Percentiles rank a stretch among this genome's conserved stretches.
Evolutionary conservation across 2,113 vertebrate species (phyloP).

Genomic region (Podarcis cretensis): DNA sequence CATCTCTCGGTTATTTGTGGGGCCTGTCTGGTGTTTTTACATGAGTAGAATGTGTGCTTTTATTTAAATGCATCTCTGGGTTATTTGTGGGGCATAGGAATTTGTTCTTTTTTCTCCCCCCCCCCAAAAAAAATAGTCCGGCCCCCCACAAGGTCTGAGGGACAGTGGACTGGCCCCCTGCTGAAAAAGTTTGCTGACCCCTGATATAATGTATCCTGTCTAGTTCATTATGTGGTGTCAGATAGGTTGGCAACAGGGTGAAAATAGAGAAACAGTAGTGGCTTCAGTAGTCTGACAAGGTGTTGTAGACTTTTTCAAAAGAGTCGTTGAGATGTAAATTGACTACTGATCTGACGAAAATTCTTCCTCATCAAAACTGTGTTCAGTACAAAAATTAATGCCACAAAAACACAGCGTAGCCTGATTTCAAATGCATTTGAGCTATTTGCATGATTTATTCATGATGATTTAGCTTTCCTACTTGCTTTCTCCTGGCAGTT

Average conservation of each 20-base stretch:
- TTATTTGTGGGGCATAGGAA: too few relatives aligned
- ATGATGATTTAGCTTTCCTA: slow-evolving; percentile 16
- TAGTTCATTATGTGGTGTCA: not conserved
- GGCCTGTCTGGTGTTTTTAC: too few relatives aligned
- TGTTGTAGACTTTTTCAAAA: not conserved
- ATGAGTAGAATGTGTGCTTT: too few relatives aligned
- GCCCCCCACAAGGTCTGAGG: too few relatives aligned
- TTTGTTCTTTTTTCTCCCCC: too few relatives aligned
- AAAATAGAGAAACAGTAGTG: not conserved
- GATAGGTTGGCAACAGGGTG: too few relatives aligned
- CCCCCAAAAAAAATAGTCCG: too few relatives aligned
- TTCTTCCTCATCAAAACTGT: not conserved
- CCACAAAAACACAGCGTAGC: not conserved
- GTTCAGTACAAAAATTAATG: not conserved
- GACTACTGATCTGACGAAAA: not conserved
- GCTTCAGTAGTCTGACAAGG: not conserved
- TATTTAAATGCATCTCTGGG: too few relatives aligned
- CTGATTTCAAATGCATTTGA: not conserved
- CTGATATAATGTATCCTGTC: not conserved
- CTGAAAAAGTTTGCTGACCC: too few relatives aligned
- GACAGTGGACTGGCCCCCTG: too few relatives aligned
- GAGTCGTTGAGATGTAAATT: not conserved
- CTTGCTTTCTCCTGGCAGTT: slow-evolving; percentile 4
- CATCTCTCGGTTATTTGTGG: too few relatives aligned
- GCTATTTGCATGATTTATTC: slow-evolving; percentile 21